A percentile compares a stretch with the other conserved stretches of the same genome.
phyloP scores from a whole-genome alignment of 2,888 invertebrate species.

The Branchipolynoe longqiensis region DNA sequence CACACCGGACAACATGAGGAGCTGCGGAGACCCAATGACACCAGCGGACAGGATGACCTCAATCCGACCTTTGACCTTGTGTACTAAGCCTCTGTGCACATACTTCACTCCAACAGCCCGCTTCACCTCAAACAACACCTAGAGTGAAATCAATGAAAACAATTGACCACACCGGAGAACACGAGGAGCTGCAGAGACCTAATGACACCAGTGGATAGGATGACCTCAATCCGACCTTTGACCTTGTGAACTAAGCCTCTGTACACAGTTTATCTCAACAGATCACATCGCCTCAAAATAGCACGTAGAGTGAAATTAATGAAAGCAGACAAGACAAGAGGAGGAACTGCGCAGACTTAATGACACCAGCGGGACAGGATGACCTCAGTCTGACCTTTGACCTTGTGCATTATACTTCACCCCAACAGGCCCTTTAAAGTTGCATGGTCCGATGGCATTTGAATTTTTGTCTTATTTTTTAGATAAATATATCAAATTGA shows the following conservation, averaged over 20 bases:
- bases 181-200: conserved; percentile 80
- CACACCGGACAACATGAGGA: conserved; percentile 80
- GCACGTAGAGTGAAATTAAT: conserved; percentile 66
- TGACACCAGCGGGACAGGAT: conserved; percentile 79
- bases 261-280: conserved; percentile 73
- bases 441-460: too few species aligned
- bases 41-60: conserved; percentile 81
- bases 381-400: conserved; percentile 75
- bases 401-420: conserved; percentile 72
- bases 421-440: conserved; percentile 73
- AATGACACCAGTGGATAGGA: conserved; percentile 80
- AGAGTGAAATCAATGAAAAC: neutral
- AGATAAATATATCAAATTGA: too few species aligned
- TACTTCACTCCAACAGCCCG: conserved; percentile 76
- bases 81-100: conserved; percentile 69
- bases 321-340: conserved; percentile 80
- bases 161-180: conserved; percentile 80
- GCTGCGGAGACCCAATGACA: conserved; percentile 79
- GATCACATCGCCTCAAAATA: conserved; percentile 73
- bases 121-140: conserved; percentile 74
- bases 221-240: conserved; percentile 75
- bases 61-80: conserved; percentile 71
- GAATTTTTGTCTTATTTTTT: too few species aligned
- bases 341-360: conserved; percentile 80
- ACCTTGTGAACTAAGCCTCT: conserved; percentile 71